Evolutionary conservation across 2,888 invertebrate species (phyloP).

Genomic region (Invenusta paracnida): DNA sequence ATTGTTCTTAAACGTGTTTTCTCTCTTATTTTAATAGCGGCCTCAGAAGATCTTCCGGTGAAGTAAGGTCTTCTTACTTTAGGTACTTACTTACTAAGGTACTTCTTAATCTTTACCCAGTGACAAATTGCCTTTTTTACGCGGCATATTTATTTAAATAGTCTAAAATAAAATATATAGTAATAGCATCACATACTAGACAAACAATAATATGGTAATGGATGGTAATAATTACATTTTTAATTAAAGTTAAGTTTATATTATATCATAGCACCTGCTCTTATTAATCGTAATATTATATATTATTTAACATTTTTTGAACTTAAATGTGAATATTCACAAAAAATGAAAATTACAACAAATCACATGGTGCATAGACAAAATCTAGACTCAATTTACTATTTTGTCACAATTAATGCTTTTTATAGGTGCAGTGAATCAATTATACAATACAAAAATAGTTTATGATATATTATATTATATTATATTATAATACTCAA

Average conservation of each 20-base stretch:
- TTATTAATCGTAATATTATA: conserved; percentile 13
- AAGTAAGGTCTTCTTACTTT: no score
- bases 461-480: neutral
- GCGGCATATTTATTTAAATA: neutral
- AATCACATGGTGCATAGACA: neutral
- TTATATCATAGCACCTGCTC: neutral
- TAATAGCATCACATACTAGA: conserved; percentile 7
- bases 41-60: neutral
- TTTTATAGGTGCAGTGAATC: conserved; percentile 5
- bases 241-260: neutral
- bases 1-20: conserved; percentile 26
- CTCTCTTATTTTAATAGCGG: neutral
- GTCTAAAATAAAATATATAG: conserved; percentile 9
- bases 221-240: neutral
- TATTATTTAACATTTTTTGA: conserved; percentile 14
- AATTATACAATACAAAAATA: neutral
- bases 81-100: no score
- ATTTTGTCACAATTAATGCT: conserved; percentile 21
- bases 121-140: neutral
- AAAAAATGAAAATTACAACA: conserved; percentile 7
- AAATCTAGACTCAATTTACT: neutral
- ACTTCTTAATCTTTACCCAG: neutral
- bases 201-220: neutral
- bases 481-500: no score
- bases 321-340: neutral